phyloP scores from a whole-genome alignment of 2,888 invertebrate species.

The Scaptomyza reducta region DNA sequence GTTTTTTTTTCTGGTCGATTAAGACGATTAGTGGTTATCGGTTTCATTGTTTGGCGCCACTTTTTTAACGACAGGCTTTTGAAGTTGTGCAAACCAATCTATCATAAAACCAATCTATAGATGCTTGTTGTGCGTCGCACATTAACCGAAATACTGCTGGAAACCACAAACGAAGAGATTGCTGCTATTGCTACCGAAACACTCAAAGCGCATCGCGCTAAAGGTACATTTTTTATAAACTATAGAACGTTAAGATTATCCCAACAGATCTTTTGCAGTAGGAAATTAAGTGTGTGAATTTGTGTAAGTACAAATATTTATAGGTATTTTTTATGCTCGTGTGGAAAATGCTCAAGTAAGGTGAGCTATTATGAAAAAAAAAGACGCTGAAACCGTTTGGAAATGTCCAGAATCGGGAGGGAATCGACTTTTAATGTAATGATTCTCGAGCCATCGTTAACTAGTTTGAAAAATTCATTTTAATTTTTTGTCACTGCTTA shows the following conservation, averaged over 20 bases:
- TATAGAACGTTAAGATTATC: slow-evolving; percentile 49
- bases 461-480: slow-evolving; percentile 33
- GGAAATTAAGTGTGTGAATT: slow-evolving; percentile 16
- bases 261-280: slow-evolving; percentile 55
- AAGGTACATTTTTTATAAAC: slow-evolving; percentile 88
- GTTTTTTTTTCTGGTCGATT: not conserved
- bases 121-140: slow-evolving; percentile 94
- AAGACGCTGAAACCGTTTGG: slow-evolving; percentile 19
- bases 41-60: slow-evolving; percentile 62
- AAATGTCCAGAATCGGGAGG: slow-evolving; percentile 26
- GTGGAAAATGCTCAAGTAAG: slow-evolving; percentile 4
- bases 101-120: slow-evolving; percentile 84
- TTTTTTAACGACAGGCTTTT: slow-evolving; percentile 36
- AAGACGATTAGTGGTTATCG: slow-evolving; percentile 4
- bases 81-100: slow-evolving; percentile 52
- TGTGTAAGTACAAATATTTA: slow-evolving; percentile 50
- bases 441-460: slow-evolving; percentile 6
- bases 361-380: slow-evolving; percentile 11
- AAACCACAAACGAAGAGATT: slow-evolving; percentile 97
- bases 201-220: slow-evolving; percentile 90
- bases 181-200: slow-evolving; percentile 93
- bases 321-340: slow-evolving; percentile 9
- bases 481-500: slow-evolving; percentile 49
- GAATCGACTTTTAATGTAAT: slow-evolving; percentile 6
- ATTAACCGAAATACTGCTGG: slow-evolving; percentile 96